These are phyloP conservation scores for Limenitis camilla DNA, from an alignment of 2,888 invertebrate genomes.

Conservation along the genomic window DNA sequence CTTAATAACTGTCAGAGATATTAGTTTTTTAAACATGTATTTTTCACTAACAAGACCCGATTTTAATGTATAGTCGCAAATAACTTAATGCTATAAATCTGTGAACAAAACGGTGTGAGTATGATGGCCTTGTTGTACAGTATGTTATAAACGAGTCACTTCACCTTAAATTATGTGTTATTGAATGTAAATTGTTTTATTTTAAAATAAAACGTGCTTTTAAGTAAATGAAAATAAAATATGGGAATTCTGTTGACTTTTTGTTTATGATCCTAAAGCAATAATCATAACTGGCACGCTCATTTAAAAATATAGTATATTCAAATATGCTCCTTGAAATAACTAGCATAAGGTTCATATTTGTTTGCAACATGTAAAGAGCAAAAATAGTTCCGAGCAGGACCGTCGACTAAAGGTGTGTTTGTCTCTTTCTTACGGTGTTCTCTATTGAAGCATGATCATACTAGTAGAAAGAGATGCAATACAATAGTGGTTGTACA, in stretches of 20 bases:
- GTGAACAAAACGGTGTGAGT: conserved; percentile 25
- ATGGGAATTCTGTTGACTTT: conserved; percentile 66
- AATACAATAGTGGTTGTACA: not conserved
- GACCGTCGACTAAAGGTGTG: too few relatives aligned
- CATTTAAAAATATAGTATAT: too few relatives aligned
- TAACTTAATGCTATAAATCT: conserved; percentile 27
- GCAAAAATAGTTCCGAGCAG: too few relatives aligned
- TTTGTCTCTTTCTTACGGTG: too few relatives aligned
- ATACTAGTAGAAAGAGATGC: too few relatives aligned
- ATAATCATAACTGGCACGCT: not conserved
- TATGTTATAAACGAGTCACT: conserved; percentile 64
- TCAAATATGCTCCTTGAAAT: too few relatives aligned
- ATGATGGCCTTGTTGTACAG: conserved; percentile 51
- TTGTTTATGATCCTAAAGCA: conserved; percentile 35
- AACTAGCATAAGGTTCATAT: too few relatives aligned
- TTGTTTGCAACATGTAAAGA: too few relatives aligned
- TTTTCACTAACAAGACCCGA: conserved; percentile 53
- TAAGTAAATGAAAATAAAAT: conserved; percentile 73
- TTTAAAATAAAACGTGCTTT: conserved; percentile 71
- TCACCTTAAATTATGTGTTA: conserved; percentile 72
- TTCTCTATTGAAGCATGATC: too few relatives aligned
- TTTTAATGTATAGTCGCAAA: conserved; percentile 43
- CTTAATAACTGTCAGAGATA: not conserved
- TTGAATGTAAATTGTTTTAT: conserved; percentile 72
- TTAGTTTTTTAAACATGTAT: conserved; percentile 6